phyloP scores from a whole-genome alignment of 1,140 invertebrate species.

The Megalopta genalis region DNA sequence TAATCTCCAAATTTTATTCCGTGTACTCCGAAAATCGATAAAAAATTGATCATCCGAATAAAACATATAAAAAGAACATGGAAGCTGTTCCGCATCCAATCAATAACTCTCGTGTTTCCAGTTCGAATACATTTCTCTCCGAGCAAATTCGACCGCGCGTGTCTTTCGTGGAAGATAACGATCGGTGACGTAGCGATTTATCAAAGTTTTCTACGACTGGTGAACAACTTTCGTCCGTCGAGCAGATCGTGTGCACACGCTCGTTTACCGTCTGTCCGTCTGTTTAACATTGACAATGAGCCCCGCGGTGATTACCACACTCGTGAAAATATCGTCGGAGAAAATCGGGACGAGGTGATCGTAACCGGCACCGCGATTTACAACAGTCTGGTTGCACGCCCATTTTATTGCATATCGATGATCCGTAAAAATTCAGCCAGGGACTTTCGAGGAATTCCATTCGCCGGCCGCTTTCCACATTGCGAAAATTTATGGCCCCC shows the following conservation, averaged over 20 bases:
- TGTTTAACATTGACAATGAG: background rate
- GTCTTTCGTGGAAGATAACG: too few relatives aligned
- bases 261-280: too few relatives aligned
- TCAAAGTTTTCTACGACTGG: background rate
- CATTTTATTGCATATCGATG: background rate
- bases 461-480: conserved; percentile 6
- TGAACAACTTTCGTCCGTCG: background rate
- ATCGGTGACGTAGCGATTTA: background rate
- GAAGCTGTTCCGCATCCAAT: too few relatives aligned
- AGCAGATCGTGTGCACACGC: background rate
- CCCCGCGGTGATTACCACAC: background rate
- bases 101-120: too few relatives aligned
- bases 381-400: background rate
- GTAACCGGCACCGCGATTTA: background rate
- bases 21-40: too few relatives aligned
- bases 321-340: background rate
- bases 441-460: background rate
- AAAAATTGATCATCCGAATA: too few relatives aligned
- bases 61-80: too few relatives aligned
- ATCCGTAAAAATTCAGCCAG: background rate
- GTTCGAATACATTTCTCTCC: background rate
- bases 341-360: background rate
- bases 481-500: conserved; percentile 10
- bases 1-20: too few relatives aligned
- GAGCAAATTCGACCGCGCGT: background rate